Conservation (phyloP, 1,140 invertebrate species). For the Phymorhynchus buccinoides region DNA sequence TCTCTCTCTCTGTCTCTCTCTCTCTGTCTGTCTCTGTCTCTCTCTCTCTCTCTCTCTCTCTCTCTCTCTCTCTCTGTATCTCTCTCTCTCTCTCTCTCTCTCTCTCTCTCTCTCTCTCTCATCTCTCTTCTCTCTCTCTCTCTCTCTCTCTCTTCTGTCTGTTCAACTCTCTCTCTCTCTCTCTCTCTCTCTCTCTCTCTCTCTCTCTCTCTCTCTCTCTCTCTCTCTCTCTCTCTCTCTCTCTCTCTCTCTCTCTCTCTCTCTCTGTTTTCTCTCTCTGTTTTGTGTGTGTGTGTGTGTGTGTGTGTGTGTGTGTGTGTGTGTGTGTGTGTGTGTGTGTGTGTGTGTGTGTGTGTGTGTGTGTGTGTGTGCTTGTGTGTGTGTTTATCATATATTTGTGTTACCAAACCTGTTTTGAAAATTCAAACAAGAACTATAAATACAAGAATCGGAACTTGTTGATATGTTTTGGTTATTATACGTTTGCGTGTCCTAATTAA, state of each 20-base stretch:
- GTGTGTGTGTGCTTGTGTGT: no score
- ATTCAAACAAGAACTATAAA: no score
- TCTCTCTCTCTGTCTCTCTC: neutral
- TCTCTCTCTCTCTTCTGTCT: no score
- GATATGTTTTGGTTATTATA: no score
- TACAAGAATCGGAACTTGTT: no score
- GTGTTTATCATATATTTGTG: no score
- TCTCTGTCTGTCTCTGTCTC: neutral
- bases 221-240: neutral
- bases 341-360: neutral
- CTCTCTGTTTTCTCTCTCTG: neutral
- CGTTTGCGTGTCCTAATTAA: no score
- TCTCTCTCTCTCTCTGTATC: no score
- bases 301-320: no score
- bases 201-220: neutral
- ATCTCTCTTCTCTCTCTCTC: no score
- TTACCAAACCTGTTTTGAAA: no score
- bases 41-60: neutral
- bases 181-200: neutral
- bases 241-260: neutral
- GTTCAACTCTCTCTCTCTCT: neutral
- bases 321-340: neutral
- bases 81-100: neutral
- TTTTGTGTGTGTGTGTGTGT: no score
- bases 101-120: constrained; percentile 10